Evolutionary conservation across 2,797 vertebrate genomes (phyloP).

Genomic region (Melanotaenia pygmaea): DNA sequence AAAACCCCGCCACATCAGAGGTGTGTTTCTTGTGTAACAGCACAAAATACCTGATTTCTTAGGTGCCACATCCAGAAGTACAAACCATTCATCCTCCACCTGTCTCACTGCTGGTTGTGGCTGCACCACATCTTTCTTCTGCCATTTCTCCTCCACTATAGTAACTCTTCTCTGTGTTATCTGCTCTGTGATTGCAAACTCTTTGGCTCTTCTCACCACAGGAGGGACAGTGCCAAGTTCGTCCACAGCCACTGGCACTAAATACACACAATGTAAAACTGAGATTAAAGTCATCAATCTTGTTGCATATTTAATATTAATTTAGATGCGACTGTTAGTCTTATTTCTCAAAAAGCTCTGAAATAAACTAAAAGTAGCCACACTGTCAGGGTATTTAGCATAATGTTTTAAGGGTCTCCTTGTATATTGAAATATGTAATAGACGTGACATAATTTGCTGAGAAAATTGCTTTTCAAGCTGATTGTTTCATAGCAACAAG

Average conservation of each 20-base stretch:
- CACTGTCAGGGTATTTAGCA: background rate
- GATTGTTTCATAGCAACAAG: constrained; percentile 10
- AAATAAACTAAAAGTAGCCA: background rate
- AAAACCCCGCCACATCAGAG: background rate
- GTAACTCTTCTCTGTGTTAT: constrained; percentile 44
- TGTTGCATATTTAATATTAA: no score
- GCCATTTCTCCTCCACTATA: constrained; percentile 46
- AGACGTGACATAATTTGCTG: background rate
- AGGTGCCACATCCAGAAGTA: constrained; percentile 56
- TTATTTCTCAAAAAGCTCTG: background rate
- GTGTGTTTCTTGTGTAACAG: background rate
- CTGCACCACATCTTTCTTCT: constrained; percentile 35
- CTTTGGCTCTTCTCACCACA: constrained; percentile 45
- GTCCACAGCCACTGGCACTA: constrained; percentile 37
- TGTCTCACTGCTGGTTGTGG: constrained; percentile 39
- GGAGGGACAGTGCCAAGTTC: constrained; percentile 16
- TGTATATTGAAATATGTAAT: background rate
- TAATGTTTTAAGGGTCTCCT: background rate
- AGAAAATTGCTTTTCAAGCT: background rate
- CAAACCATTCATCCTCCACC: constrained; percentile 71
- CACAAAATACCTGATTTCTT: constrained; percentile 73
- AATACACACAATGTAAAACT: constrained; percentile 38
- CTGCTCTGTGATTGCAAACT: constrained; percentile 38
- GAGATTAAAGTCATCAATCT: background rate
- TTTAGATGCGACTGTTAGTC: background rate